A percentile compares a stretch with the other conserved stretches of the same genome.
Evolutionary conservation across 92 coral and sea anemone species (phyloP).

Genomic region (Bergia sp.): DNA sequence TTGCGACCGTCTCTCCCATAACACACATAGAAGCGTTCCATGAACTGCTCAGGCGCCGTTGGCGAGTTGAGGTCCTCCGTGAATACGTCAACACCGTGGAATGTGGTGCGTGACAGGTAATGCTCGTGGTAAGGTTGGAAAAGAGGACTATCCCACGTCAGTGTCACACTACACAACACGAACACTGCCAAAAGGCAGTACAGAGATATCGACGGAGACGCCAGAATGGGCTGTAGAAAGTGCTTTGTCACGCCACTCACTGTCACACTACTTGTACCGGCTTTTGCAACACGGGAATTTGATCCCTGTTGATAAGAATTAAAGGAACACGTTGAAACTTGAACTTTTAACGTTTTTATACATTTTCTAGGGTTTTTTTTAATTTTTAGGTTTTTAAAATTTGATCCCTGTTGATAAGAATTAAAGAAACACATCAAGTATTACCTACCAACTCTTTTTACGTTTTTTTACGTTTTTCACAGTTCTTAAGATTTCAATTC

Average conservation of each 20-base stretch:
- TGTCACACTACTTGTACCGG: slow-evolving; percentile 52
- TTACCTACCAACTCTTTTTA: too few relatives aligned
- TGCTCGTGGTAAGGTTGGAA: slow-evolving; percentile 96
- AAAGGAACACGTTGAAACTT: too few relatives aligned
- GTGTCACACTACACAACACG: slow-evolving; percentile 92
- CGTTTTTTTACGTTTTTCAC: too few relatives aligned
- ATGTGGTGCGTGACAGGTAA: slow-evolving; percentile 86
- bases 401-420: slow-evolving; percentile 19
- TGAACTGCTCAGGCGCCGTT: slow-evolving; percentile 90
- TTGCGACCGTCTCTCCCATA: slow-evolving; percentile 96
- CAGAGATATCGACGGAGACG: slow-evolving; percentile 68
- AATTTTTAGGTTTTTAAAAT: not conserved
- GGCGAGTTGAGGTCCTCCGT: slow-evolving; percentile 93
- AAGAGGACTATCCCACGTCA: slow-evolving; percentile 96
- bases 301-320: slow-evolving; percentile 3
- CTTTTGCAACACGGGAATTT: not conserved
- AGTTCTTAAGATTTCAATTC: too few relatives aligned
- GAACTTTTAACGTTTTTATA: too few relatives aligned
- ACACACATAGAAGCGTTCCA: slow-evolving; percentile 95
- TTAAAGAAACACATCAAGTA: too few relatives aligned
- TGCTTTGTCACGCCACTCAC: slow-evolving; percentile 45
- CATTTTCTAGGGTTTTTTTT: too few relatives aligned
- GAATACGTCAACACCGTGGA: slow-evolving; percentile 94
- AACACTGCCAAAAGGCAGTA: slow-evolving; percentile 87
- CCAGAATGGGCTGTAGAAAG: slow-evolving; percentile 53